phyloP scores from a whole-genome alignment of 23 tunicate species.

The Ascidia mentula region DNA sequence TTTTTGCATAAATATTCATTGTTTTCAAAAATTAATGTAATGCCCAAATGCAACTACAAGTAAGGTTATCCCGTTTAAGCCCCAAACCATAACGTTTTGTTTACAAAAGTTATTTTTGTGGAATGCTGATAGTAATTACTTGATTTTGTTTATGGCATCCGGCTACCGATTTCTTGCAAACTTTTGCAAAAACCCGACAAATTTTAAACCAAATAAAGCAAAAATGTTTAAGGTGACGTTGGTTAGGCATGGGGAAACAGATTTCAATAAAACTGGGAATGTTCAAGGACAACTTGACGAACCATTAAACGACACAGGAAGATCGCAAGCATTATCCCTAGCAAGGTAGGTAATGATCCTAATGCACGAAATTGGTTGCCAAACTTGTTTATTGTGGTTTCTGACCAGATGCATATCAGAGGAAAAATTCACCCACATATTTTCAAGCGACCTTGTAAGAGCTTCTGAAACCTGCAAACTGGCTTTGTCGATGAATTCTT shows the following conservation, averaged over 20 bases:
- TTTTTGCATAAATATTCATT: too few relatives aligned
- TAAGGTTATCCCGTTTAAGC: too few relatives aligned
- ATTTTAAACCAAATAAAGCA: too few relatives aligned
- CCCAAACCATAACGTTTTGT: too few relatives aligned
- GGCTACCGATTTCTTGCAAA: too few relatives aligned
- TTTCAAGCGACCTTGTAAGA: slow-evolving; percentile 5
- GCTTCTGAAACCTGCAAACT: slow-evolving; percentile 15
- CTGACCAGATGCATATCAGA: neutral
- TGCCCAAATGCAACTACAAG: too few relatives aligned
- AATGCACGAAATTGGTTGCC: neutral
- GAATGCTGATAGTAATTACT: too few relatives aligned
- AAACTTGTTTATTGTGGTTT: neutral
- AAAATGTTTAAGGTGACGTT: slow-evolving; percentile 13
- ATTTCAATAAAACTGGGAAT: slow-evolving; percentile 3
- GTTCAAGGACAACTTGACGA: slow-evolving; percentile 36
- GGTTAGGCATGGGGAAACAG: slow-evolving; percentile 41
- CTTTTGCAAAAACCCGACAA: too few relatives aligned
- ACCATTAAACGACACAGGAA: slow-evolving; percentile 15
- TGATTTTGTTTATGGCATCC: too few relatives aligned
- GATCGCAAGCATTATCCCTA: slow-evolving; percentile 14
- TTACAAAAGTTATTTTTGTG: too few relatives aligned
- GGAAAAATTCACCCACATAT: neutral
- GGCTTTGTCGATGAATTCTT: neutral
- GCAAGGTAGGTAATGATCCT: neutral
- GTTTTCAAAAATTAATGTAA: too few relatives aligned